Evolutionary conservation across 1,140 invertebrate species (phyloP), one percentile per base, ranked within the genome.

Genomic region (Solenopsis invicta): DNA sequence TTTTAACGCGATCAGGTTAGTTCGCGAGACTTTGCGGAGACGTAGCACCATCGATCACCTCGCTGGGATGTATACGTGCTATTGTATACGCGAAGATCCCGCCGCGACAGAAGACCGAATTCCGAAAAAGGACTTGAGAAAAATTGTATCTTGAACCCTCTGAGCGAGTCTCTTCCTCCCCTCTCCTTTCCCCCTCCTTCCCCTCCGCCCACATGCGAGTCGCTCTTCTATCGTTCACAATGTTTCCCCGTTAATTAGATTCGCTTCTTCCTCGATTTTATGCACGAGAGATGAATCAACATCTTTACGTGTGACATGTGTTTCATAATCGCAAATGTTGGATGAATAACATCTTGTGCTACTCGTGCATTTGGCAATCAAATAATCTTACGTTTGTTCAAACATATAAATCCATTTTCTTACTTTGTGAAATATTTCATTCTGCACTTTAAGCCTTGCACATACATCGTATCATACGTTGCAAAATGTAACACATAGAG

Each of bases 1-100:
- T n/a, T 41, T 71, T 41, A 37, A 66, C 13, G 21, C 21, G 21
- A 29, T 81, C 64, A 81, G 78, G 78, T 81, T 81, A 81, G 78
- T 45, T 56, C n/a, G n/a, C 62, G 64, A 54, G 50, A 8, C 34
- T 41, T 29, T 54, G 67, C 18, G 34, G 64, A 81, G 5, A 81
- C 61, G 21, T 41, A 18, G 13, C 61, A 62, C 6, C 6, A 29
- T 59, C n/a, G 12, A n/a, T n/a, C n/a, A n/a, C n/a, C n/a, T n/a
- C n/a, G n/a, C n/a, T n/a, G n/a, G n/a, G n/a, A n/a, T n/a, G n/a
- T n/a, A n/a, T n/a, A n/a, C n/a, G n/a, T n/a, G n/a, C n/a, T n/a
- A 10, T 24, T n/a, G 18, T n/a, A 2, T n/a, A 18, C 6, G 13
- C 4, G 29, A 29, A 50, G 1, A 16, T 41, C 8, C 4, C 5